These are phyloP conservation scores for Strix uralensis DNA, from an alignment of 2,113 vertebrate genomes.

Conservation along the genomic window DNA sequence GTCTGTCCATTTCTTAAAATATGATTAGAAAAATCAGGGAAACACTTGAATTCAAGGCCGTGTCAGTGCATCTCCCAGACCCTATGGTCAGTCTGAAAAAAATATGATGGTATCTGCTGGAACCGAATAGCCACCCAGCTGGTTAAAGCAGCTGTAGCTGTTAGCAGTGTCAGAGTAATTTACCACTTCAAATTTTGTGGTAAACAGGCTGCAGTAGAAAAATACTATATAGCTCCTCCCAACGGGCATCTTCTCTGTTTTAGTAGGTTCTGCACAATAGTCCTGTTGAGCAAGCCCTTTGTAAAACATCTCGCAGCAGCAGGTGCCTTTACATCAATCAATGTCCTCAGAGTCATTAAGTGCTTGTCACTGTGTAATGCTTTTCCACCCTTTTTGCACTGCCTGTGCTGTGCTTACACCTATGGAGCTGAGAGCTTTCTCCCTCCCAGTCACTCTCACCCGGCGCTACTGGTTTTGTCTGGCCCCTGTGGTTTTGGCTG, in stretches of 20 bases:
- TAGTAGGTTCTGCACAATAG: background rate
- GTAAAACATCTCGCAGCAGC: background rate
- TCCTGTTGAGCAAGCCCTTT: background rate
- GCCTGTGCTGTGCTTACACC: rapidly evolving
- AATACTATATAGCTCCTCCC: background rate
- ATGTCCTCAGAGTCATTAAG: background rate
- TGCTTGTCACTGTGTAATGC: background rate
- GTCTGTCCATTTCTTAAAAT: background rate
- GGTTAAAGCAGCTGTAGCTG: background rate
- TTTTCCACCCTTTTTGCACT: background rate
- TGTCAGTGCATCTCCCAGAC: background rate
- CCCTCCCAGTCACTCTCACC: background rate
- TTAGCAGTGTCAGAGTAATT: background rate
- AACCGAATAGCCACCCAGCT: background rate
- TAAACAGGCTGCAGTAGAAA: background rate
- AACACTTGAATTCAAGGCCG: background rate
- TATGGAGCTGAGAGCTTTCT: background rate
- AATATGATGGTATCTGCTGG: background rate
- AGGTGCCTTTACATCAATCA: background rate
- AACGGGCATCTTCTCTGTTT: background rate
- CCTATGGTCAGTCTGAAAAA: background rate
- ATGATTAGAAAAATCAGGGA: background rate
- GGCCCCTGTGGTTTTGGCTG: background rate
- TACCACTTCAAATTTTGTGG: background rate
- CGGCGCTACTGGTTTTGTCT: background rate